Evolutionary conservation across 2,797 vertebrate genomes (phyloP), one percentile per base, ranked within the genome.

Genomic region (Anolis apletophallus): DNA sequence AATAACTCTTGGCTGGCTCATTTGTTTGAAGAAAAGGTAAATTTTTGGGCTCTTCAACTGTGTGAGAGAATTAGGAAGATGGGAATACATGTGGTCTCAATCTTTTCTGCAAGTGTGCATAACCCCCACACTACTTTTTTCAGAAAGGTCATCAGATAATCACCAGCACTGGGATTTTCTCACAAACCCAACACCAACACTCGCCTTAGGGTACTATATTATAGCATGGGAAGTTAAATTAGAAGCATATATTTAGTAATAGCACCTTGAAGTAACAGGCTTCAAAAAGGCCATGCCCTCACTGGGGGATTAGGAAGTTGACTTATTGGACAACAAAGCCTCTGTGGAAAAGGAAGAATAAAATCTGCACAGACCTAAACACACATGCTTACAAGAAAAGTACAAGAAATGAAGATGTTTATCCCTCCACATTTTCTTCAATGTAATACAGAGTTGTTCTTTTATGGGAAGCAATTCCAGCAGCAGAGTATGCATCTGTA

Each of bases 111-210:
- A 23, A 12, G 26, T 69, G 52, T 11, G 94, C 82, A 96, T 97
- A 98, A 97, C 96, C 95, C 94, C 90, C 91, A 95, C 93, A 96
- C 97, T 97, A 97, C 95, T 95, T 97, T 96, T 97, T 96, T 96
- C 52, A 29, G 36, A 97, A 97, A 96, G 96, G 96, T 98, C 97
- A 98, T 97, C 97, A 97, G 97, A 98, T 97, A 98, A 98, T 97
- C 96, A 97, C 97, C 97, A 97, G 94, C 93, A 93, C 46, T 93
- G 94, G 95, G 94, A 93, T 97, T 97, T 98, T 98, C 96, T 96
- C 97, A 98, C 96, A 97, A 96, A 97, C 93, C 95, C 95, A 96
- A 95, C 95, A 97, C 96, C 96, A 97, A 84, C 90, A 81, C 92
- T 94, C 95, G 96, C 96, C 96, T 91, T 90, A 92, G 95, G 96